A percentile compares a stretch with the other conserved stretches of the same genome.
phyloP scores from a whole-genome alignment of 2,113 vertebrate species.

The Myiagra hebetior region DNA sequence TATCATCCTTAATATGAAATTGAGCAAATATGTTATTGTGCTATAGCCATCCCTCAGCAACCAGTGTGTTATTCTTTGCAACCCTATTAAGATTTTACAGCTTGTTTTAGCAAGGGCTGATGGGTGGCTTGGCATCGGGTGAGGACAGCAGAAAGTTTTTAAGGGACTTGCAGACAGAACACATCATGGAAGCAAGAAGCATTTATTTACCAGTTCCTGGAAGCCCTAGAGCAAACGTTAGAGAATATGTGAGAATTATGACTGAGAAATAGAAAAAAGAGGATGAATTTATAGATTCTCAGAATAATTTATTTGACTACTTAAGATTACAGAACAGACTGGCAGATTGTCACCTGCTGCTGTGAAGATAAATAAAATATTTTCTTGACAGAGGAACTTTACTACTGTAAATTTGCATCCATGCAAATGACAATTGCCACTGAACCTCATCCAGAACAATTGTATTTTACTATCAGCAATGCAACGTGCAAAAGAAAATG shows the following conservation, averaged over 20 bases:
- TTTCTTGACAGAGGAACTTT: neutral
- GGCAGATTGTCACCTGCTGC: neutral
- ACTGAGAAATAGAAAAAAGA: neutral
- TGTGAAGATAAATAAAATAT: neutral
- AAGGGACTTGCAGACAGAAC: neutral
- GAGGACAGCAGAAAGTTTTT: neutral
- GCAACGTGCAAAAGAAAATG: neutral
- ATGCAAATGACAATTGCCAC: neutral
- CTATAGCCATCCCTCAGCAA: neutral
- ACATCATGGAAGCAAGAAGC: neutral
- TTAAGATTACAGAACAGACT: neutral
- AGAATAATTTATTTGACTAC: neutral
- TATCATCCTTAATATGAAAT: neutral
- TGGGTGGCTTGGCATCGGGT: neutral
- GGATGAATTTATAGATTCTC: neutral
- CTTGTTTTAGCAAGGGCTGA: neutral
- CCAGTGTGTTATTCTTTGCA: neutral
- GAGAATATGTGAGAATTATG: neutral
- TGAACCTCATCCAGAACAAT: neutral
- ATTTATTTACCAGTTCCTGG: neutral
- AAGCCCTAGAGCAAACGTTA: neutral
- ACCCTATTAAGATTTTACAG: neutral
- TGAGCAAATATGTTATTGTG: neutral
- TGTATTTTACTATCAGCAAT: neutral
- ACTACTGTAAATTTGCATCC: neutral